Conservation (phyloP, 1,140 invertebrate genomes). For the Diuraphis noxia region DNA sequence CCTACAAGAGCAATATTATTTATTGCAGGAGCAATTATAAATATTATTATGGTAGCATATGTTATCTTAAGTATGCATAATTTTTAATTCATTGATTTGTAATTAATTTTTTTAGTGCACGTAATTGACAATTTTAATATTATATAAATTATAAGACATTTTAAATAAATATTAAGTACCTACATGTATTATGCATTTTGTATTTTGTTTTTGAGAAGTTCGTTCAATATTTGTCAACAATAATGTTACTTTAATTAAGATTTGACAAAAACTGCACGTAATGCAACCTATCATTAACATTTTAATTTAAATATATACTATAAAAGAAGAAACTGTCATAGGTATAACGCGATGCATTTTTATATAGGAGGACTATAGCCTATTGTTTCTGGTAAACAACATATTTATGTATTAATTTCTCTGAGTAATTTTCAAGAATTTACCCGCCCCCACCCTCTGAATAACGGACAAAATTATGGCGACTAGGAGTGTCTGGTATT, state of each 20-base stretch:
- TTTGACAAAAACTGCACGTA: neutral
- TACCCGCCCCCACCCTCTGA: no score
- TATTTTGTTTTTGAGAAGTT: neutral
- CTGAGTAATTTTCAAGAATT: no score
- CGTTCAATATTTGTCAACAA: neutral
- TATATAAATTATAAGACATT: neutral
- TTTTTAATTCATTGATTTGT: neutral
- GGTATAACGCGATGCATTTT: no score
- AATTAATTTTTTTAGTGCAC: neutral
- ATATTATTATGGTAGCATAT: conserved; percentile 61
- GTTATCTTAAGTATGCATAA: conserved; percentile 51
- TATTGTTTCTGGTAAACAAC: no score
- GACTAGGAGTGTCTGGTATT: no score
- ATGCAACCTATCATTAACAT: neutral
- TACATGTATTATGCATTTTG: neutral
- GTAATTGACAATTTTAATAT: neutral
- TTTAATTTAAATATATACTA: neutral
- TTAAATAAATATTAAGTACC: neutral
- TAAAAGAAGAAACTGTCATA: no score
- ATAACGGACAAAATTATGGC: no score
- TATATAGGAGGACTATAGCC: no score
- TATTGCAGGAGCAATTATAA: conserved; percentile 59
- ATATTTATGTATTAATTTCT: no score
- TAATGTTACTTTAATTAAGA: neutral
- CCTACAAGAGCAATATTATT: conserved; percentile 65